Conservation (phyloP, 2,113 vertebrate genomes). For the Nanger granti region DNA sequence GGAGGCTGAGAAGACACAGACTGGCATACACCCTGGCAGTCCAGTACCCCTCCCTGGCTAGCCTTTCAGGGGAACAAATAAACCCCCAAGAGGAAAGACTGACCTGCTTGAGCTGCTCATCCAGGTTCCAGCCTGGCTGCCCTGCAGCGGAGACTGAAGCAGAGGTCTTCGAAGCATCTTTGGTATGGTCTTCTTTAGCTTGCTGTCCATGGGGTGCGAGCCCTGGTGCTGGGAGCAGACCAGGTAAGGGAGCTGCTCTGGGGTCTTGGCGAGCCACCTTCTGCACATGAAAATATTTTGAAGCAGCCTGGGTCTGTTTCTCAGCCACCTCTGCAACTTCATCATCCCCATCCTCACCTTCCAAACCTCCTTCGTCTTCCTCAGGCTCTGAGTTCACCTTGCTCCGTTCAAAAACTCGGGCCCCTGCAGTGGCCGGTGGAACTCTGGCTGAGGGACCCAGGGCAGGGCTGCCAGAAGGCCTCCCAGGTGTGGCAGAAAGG, state of each 20-base stretch:
- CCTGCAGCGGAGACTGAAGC: conserved; percentile 74
- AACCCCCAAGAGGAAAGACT: conserved; percentile 62
- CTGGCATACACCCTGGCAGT: not conserved
- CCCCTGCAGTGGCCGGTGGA: conserved; percentile 66
- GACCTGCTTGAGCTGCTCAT: conserved; percentile 91
- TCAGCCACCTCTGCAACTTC: conserved; percentile 68
- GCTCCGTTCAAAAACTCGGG: conserved; percentile 72
- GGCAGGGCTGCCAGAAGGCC: conserved; percentile 70
- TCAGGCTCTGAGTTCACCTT: conserved; percentile 83
- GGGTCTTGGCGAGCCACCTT: conserved; percentile 77
- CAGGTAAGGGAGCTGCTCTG: conserved; percentile 72
- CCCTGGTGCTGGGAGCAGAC: conserved; percentile 53
- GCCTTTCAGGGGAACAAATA: not conserved
- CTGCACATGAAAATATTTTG: conserved; percentile 85
- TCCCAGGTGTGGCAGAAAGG: conserved; percentile 80
- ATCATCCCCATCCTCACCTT: conserved; percentile 79
- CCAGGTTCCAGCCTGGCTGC: conserved; percentile 83
- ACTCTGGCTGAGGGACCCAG: conserved; percentile 77
- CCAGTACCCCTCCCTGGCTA: not conserved
- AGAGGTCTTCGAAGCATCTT: conserved; percentile 77
- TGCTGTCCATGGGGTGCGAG: conserved; percentile 64
- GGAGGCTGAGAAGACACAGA: not conserved
- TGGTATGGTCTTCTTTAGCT: conserved; percentile 85
- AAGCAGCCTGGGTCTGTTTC: conserved; percentile 71
- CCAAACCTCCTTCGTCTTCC: conserved; percentile 84